Percentiles rank a stretch among this genome's conserved stretches.
Conservation (phyloP, 2,113 vertebrate species). For the Tragelaphus scriptus region DNA sequence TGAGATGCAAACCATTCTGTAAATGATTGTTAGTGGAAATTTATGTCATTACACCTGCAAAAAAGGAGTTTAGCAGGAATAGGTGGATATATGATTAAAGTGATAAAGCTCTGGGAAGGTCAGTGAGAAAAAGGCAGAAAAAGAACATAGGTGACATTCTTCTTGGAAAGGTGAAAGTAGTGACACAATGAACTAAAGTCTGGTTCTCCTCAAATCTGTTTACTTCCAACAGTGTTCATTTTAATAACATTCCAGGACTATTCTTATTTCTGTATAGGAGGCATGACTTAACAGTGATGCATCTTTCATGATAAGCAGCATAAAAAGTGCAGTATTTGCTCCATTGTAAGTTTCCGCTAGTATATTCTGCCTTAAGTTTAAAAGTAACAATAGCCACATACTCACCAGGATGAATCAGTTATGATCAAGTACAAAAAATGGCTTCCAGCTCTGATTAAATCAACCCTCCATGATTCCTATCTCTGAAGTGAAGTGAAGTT, state of each 20-base stretch:
- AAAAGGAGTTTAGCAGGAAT: neutral
- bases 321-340: neutral
- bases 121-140: neutral
- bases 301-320: neutral
- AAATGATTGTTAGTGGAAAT: neutral
- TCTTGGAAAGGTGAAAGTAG: neutral
- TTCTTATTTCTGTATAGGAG: neutral
- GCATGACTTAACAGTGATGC: neutral
- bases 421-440: neutral
- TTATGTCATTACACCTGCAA: neutral
- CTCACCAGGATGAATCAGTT: constrained; percentile 20
- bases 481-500: neutral
- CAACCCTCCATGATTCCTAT: constrained; percentile 3
- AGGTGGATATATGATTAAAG: neutral
- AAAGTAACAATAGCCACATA: neutral
- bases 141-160: neutral
- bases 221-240: neutral
- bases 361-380: neutral
- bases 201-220: neutral
- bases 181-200: neutral
- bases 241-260: neutral
- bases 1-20: neutral
- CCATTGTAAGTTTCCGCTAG: neutral
- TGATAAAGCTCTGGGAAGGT: neutral
- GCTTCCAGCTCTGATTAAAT: constrained; percentile 40